Base-by-base conservation (phyloP, 2,113 vertebrate species). In the Triplophysa rosa region DNA sequence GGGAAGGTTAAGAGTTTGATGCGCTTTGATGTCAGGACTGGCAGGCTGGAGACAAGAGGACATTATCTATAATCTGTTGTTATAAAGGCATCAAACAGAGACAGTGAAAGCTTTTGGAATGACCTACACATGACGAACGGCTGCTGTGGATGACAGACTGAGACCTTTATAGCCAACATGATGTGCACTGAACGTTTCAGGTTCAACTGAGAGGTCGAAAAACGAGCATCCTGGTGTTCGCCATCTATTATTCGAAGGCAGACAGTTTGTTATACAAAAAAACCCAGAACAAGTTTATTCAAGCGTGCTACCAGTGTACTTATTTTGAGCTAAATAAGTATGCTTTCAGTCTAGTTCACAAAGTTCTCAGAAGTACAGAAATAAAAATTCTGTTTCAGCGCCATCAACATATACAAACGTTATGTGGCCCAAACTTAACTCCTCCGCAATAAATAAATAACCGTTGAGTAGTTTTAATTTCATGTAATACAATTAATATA, bases 51-150 rank as follows among this genome's bases (percentile, higher is more conserved):
- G 79, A 71, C 58, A 79, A 62, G 67, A 68, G 33, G 64, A 59
- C 76, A 79, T 82, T 73, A 86, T 81, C 54, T 83, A 42, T 83
- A 77, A 79, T 83, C 67, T 82, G 67, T 79, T 83, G 67, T 83
- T 80, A 79, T 82, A 49, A 79, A 83, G 79, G 52, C 71, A 79
- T 86, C 72, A 79, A 33, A 67, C 42, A 16, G 24, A 45, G 21
- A 24, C n/a, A 16, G 33, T 80, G 62, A 70, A 68, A 74, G 72
- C 65, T 59, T 66, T 37, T 21, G 33, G 58, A 56, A 67, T 62
- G 68, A 52, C 68, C 62, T 59, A 24, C 54, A 61, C 49, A 24
- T 61, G 54, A 73, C 56, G 67, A 67, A 66, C 61, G 45, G 12
- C 26, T 29, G 21, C 24, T 1, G 14, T 0, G 11, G 61, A 56